phyloP scores from a whole-genome alignment of 2,113 vertebrate species.

The Dendrocopos noguchii region DNA sequence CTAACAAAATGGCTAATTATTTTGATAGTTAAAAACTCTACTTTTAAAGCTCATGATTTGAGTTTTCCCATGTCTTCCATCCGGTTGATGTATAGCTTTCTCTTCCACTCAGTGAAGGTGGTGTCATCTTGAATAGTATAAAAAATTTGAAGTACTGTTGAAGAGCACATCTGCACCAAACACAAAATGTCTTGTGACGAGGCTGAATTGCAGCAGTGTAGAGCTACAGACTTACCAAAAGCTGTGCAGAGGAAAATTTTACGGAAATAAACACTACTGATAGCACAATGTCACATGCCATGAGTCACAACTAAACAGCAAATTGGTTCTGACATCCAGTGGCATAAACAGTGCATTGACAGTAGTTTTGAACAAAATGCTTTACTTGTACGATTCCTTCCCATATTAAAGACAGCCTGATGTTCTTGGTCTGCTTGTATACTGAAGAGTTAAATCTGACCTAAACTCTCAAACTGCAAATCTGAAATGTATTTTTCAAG shows the following conservation, averaged over 20 bases:
- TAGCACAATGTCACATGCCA: accelerated
- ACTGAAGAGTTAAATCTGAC: neutral
- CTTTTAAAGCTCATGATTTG: neutral
- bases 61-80: neutral
- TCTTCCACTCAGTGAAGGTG: neutral
- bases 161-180: neutral
- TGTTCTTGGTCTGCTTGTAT: neutral
- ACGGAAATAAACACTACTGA: neutral
- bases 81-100: neutral
- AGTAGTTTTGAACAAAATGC: neutral
- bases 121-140: neutral
- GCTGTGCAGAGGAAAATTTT: neutral
- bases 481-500: neutral
- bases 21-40: neutral
- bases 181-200: neutral
- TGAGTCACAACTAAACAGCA: neutral
- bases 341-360: neutral
- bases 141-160: neutral
- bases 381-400: neutral
- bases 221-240: neutral
- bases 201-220: neutral
- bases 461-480: neutral
- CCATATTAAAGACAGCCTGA: neutral
- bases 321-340: neutral
- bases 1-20: neutral